Evolutionary conservation across 2,888 invertebrate species (phyloP).

Genomic region (Xylota sylvarum): DNA sequence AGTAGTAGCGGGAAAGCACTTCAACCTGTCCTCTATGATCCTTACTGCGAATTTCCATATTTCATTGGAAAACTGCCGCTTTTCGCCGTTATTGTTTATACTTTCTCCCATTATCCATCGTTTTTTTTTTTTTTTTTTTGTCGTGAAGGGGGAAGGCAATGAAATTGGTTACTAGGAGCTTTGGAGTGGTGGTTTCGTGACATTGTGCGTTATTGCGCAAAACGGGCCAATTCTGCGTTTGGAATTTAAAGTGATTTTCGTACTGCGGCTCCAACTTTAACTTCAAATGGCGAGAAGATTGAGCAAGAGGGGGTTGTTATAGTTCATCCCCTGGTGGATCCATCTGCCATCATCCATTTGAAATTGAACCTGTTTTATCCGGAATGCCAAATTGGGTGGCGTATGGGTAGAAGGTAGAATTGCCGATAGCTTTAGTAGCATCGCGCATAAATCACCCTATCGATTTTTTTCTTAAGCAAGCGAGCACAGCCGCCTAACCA

Average conservation of each 20-base stretch:
- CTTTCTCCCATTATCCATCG: slow-evolving; percentile 23
- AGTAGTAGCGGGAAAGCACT: slow-evolving; percentile 1
- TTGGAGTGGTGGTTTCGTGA: slow-evolving; percentile 30
- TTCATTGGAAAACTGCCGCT: slow-evolving; percentile 50
- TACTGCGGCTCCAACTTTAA: not conserved
- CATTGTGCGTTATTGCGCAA: slow-evolving; percentile 35
- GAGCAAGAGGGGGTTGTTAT: not conserved
- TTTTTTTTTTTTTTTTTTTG: not conserved
- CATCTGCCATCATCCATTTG: slow-evolving; percentile 41
- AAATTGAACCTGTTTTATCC: slow-evolving; percentile 48
- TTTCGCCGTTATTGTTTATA: slow-evolving; percentile 42
- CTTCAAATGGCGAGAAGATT: slow-evolving; percentile 11
- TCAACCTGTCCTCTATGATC: slow-evolving; percentile 30
- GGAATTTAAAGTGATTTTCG: slow-evolving; percentile 46
- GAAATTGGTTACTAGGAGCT: slow-evolving; percentile 4
- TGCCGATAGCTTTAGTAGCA: slow-evolving; percentile 42
- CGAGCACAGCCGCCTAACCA: slow-evolving; percentile 2
- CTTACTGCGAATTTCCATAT: slow-evolving; percentile 47
- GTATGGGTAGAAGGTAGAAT: not conserved
- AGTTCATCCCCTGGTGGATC: not conserved
- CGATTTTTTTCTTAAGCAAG: slow-evolving; percentile 43
- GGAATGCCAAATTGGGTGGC: not conserved
- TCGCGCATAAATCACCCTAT: slow-evolving; percentile 55
- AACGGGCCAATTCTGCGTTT: slow-evolving; percentile 27
- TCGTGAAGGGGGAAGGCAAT: not conserved